Conservation (phyloP, 2,113 vertebrate genomes). For the Pitta sordida region DNA sequence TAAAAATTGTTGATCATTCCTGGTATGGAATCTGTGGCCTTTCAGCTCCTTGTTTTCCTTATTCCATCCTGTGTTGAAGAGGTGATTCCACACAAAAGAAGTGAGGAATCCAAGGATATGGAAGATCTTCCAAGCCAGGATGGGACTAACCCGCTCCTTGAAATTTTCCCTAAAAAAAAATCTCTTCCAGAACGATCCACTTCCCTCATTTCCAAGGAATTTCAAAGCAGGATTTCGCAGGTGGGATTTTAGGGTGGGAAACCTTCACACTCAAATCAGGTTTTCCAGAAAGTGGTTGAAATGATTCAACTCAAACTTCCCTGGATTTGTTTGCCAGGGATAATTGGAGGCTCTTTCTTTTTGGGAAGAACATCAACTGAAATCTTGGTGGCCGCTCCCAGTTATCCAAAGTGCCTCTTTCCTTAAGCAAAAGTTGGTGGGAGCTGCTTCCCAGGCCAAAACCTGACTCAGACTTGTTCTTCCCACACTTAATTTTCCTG, state of each 20-base stretch:
- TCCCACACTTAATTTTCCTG: conserved; percentile 34
- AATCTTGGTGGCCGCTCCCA: not conserved
- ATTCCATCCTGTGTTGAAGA: fast-evolving
- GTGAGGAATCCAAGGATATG: not conserved
- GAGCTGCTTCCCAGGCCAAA: conserved; percentile 7
- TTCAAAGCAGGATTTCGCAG: not conserved
- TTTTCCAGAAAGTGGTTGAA: not conserved
- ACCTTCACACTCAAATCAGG: fast-evolving
- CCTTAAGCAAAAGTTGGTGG: not conserved
- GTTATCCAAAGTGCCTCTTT: not conserved
- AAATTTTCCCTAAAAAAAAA: not conserved
- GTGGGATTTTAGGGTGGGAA: not conserved
- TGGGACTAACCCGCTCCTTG: not conserved
- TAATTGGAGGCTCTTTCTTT: not conserved
- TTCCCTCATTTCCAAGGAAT: not conserved
- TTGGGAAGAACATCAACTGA: not conserved
- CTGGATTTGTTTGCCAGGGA: not conserved
- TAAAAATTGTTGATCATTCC: no score
- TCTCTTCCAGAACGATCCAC: fast-evolving
- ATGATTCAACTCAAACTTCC: not conserved
- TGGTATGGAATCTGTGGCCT: not conserved
- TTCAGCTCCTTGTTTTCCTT: not conserved
- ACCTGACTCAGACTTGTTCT: conserved; percentile 53
- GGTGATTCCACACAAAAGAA: not conserved
- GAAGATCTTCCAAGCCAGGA: not conserved